phyloP scores from a whole-genome alignment of 2,888 invertebrate species.

The Drosophila limbata region DNA sequence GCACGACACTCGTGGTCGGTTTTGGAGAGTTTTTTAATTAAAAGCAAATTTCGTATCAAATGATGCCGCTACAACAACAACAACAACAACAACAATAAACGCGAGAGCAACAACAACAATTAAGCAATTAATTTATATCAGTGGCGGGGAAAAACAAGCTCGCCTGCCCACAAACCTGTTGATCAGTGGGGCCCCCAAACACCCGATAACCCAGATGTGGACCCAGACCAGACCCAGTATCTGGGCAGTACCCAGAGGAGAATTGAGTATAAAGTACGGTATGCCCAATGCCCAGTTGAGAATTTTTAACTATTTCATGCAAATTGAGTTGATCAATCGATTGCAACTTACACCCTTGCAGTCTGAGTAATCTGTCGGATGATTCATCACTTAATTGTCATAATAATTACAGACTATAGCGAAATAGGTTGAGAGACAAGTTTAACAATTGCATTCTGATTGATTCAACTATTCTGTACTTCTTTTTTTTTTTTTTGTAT shows the following conservation, averaged over 20 bases:
- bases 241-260: conserved; percentile 40
- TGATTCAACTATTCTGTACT: conserved; percentile 7
- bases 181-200: conserved; percentile 41
- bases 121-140: conserved; percentile 77
- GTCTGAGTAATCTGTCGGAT: conserved; percentile 30
- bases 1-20: conserved; percentile 17
- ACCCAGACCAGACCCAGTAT: conserved; percentile 19
- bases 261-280: background rate
- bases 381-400: conserved; percentile 36
- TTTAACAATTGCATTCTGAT: conserved; percentile 17
- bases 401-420: conserved; percentile 15
- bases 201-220: conserved; percentile 47
- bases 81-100: conserved; percentile 22
- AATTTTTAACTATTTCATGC: conserved; percentile 17
- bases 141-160: conserved; percentile 67
- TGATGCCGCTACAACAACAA: conserved; percentile 54
- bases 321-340: conserved; percentile 21
- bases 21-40: conserved; percentile 75
- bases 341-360: conserved; percentile 13
- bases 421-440: conserved; percentile 6
- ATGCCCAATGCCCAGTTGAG: conserved; percentile 3
- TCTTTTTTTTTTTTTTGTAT: background rate
- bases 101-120: conserved; percentile 58
- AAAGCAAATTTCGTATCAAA: conserved; percentile 75
- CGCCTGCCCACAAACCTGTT: conserved; percentile 68